Evolutionary conservation across 2,113 vertebrate genomes (phyloP), one percentile per base, ranked within the genome.

Genomic region (Pogonocichla stellata): DNA sequence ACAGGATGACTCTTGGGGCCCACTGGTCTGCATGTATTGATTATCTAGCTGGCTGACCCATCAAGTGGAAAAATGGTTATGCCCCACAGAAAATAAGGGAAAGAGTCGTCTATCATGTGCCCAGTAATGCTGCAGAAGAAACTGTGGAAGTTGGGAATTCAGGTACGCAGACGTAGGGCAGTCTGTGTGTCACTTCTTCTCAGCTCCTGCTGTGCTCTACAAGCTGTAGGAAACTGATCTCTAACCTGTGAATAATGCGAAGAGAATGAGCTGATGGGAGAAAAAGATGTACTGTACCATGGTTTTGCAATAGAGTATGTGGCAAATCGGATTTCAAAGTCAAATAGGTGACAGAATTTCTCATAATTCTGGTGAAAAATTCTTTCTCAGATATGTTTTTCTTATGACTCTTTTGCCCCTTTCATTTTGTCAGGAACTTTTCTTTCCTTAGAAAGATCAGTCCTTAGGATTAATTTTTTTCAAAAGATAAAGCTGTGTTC

Each of bases 291-390:
- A 48, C 58, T 57, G 14, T 54, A 56, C 42, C 31, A n/a, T 61
- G 69, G 14, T 54, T 84, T 93, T 86, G 33, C 60, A 91, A 8
- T 17, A 86, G 47, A 33, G 15, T 29, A 54, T 54, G 14, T 61
- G 51, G 42, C 33, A 51, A 56, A 80, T 72, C 73, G 48, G 71
- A 92, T 86, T 95, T 88, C 56, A 61, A 61, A 90, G 71, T 70
- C n/a, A 94, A 92, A 61, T 22, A 10, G 33, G 24, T 86, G 62
- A 85, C 40, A 85, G 36, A 82, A 82, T 90, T 94, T 82, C 74
- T 90, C 54, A 42, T 40, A 40, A 94, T 80, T 85, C 75, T 42
- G 36, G 40, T 79, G 70, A 48, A 92, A 90, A 65, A 28, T 22
- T 33, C 61, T 67, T 85, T 58, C 33, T 50, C 22, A 34, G 31